These are phyloP conservation scores for Acipenser transmontanus DNA, from an alignment of 2,797 vertebrate species.

Conservation along the genomic window DNA sequence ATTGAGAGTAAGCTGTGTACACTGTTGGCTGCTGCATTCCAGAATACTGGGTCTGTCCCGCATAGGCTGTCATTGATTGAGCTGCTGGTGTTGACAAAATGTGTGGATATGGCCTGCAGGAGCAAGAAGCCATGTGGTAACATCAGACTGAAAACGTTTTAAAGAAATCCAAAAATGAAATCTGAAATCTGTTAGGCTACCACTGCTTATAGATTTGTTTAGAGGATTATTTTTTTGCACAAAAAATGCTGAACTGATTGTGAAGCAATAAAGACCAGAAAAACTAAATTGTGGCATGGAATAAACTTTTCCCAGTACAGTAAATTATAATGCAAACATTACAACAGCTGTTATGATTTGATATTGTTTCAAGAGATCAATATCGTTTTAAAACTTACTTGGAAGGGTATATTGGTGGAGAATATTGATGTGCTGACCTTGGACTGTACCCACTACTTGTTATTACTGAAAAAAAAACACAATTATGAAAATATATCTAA, in stretches of 20 bases:
- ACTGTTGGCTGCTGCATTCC: constrained; percentile 94
- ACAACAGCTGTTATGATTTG: too few relatives aligned
- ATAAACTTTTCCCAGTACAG: too few relatives aligned
- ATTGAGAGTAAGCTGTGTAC: constrained; percentile 95
- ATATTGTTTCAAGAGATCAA: too few relatives aligned
- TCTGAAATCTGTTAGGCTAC: too few relatives aligned
- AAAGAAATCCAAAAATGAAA: too few relatives aligned
- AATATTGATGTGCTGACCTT: constrained; percentile 90
- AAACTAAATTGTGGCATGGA: too few relatives aligned
- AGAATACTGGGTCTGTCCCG: constrained; percentile 89
- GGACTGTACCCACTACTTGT: constrained; percentile 98
- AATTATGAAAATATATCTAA: background rate
- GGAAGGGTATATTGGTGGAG: constrained; percentile 92
- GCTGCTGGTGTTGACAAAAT: constrained; percentile 96
- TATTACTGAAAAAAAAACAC: constrained; percentile 69
- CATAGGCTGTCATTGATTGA: constrained; percentile 91
- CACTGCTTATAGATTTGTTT: too few relatives aligned
- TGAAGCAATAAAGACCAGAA: too few relatives aligned
- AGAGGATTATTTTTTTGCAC: too few relatives aligned
- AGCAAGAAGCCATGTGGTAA: constrained; percentile 2
- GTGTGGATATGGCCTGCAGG: constrained; percentile 91
- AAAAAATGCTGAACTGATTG: too few relatives aligned
- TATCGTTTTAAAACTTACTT: constrained; percentile 72
- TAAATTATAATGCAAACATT: too few relatives aligned
- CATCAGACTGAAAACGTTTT: background rate